Evolutionary conservation across 2,797 vertebrate genomes (phyloP).

Genomic region (Hypotaenidia philippensis): DNA sequence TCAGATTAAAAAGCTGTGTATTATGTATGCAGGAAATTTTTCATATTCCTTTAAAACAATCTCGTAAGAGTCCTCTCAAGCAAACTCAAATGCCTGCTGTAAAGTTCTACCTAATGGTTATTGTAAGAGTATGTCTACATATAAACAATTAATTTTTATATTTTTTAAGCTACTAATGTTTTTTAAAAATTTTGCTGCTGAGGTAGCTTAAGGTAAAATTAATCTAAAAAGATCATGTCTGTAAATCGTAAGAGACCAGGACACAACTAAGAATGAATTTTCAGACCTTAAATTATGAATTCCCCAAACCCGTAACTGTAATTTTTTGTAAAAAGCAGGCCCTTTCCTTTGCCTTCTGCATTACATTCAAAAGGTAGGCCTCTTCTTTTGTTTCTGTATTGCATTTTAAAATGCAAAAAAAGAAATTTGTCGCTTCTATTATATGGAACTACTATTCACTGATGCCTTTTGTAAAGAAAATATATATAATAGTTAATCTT

Average conservation of each 20-base stretch:
- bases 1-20: background rate
- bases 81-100: background rate
- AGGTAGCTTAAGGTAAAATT: background rate
- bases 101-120: background rate
- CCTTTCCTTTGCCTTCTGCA: background rate
- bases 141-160: background rate
- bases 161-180: background rate
- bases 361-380: background rate
- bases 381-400: background rate
- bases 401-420: background rate
- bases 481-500: slow-evolving; percentile 21
- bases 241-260: background rate
- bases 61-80: background rate
- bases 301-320: background rate
- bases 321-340: background rate
- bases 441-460: background rate
- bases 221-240: background rate
- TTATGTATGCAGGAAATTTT: background rate
- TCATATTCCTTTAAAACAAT: background rate
- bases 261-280: slow-evolving; percentile 18
- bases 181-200: background rate
- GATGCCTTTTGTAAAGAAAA: background rate
- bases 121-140: background rate
- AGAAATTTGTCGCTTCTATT: background rate
- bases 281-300: slow-evolving; percentile 17